Base-by-base conservation (phyloP, 2,888 invertebrate species). In the Cataglyphis altisquamis region DNA sequence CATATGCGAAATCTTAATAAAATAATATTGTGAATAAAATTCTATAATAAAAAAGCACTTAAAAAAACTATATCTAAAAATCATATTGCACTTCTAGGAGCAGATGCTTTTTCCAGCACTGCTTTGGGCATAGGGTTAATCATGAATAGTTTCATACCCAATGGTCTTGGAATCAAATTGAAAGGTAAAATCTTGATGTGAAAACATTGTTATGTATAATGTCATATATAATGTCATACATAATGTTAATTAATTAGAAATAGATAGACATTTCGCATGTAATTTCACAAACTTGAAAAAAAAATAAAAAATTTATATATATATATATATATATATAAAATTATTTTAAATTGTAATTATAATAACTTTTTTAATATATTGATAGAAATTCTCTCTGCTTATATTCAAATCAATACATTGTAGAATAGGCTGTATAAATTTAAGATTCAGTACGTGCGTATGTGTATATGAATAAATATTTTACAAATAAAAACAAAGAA, bases 101-200 rank as follows among this genome's bases (percentile, higher is more conserved):
- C 96, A 0, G 96, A 96, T 91, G 96, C 96, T 0, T 95, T 95
- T 86, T 95, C 96, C 10, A 96, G 96, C 3, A 91, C 95, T 36
- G 93, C 96, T 62, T 93, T 96, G 60, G 96, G 96, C 0, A 87
- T 95, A 1, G 96, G 96, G 6, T 92, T 96, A 15, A 92, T 96
- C 72, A 92, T 96, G 88, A 96, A 96, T 93, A 96, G 96, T 87
- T 95, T 95, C 57, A 92, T 96, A 52, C 96, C 96, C 0, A 91
- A 90, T 29, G 95, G 89, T 18, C 85, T 91, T 32, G 88, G 94
- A 67, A 48, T 89, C 25, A n/a, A 84, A 77, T 62, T 91, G 36
- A 60, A 80, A 70, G 89, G 91, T 91, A 83, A 77, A 55, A 52
- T 45, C 18, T 39, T 21, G 18, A 36, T 55, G 25, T 66, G n/a